These are phyloP conservation scores for Sclerurus mexicanus DNA, from an alignment of 2,113 vertebrate species.

Conservation along the genomic window DNA sequence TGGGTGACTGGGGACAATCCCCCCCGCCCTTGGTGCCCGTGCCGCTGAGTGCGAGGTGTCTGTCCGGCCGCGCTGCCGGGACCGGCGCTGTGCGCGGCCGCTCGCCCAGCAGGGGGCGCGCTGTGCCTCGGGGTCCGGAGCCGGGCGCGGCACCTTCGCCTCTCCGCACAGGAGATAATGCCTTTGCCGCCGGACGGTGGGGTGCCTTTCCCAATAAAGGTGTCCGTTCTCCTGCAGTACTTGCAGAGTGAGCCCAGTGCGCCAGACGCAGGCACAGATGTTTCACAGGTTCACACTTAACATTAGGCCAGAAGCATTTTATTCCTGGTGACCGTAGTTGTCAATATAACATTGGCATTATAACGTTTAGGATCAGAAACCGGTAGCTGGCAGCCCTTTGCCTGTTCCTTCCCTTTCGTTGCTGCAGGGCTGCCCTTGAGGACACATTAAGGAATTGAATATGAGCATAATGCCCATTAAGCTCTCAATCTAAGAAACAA, in stretches of 20 bases:
- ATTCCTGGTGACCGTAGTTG: not conserved
- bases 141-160: too few relatives aligned
- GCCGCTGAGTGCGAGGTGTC: too few relatives aligned
- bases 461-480: not conserved
- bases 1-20: too few relatives aligned
- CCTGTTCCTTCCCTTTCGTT: not conserved
- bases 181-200: not conserved
- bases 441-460: not conserved
- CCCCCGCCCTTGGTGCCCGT: too few relatives aligned
- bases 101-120: too few relatives aligned
- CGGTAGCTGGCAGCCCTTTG: not conserved
- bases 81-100: too few relatives aligned
- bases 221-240: not conserved
- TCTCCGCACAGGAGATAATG: too few relatives aligned
- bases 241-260: not conserved
- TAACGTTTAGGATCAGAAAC: not conserved
- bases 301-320: not conserved
- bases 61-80: too few relatives aligned
- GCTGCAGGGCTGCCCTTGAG: not conserved
- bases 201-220: not conserved
- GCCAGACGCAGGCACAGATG: not conserved
- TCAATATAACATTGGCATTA: not conserved
- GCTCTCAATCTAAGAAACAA: not conserved
- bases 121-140: too few relatives aligned
- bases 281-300: not conserved